phyloP scores from a whole-genome alignment of 2,888 invertebrate species.

The Nezara viridula region DNA sequence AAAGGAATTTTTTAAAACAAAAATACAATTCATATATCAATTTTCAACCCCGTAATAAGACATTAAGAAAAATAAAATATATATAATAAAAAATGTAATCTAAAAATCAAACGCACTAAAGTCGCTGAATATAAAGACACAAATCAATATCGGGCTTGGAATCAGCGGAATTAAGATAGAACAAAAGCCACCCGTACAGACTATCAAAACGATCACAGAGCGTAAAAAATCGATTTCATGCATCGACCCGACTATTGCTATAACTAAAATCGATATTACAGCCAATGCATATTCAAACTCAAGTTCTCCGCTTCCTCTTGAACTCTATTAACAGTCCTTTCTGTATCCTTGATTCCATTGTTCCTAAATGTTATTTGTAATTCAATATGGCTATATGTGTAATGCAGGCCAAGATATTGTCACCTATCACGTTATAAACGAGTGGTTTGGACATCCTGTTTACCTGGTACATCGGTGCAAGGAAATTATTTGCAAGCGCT shows the following conservation, averaged over 20 bases:
- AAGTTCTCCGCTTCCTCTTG: constrained; percentile 37
- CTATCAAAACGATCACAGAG: neutral
- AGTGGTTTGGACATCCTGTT: neutral
- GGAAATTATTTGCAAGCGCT: neutral
- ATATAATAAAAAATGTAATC: no score
- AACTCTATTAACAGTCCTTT: neutral
- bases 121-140: neutral
- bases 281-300: constrained; percentile 6
- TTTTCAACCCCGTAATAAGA: no score
- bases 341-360: constrained; percentile 10
- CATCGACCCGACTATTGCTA: neutral
- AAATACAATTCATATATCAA: no score
- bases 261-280: neutral
- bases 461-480: neutral
- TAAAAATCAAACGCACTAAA: no score
- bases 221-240: neutral
- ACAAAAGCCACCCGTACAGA: neutral
- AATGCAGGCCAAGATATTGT: neutral
- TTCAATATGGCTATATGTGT: neutral
- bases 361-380: neutral
- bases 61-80: no score
- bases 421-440: neutral
- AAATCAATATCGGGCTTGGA: neutral
- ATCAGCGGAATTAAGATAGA: neutral
- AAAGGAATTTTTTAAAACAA: no score